These are phyloP conservation scores for Chiloscyllium punctatum DNA, from an alignment of 2,797 vertebrate genomes.

Conservation along the genomic window DNA sequence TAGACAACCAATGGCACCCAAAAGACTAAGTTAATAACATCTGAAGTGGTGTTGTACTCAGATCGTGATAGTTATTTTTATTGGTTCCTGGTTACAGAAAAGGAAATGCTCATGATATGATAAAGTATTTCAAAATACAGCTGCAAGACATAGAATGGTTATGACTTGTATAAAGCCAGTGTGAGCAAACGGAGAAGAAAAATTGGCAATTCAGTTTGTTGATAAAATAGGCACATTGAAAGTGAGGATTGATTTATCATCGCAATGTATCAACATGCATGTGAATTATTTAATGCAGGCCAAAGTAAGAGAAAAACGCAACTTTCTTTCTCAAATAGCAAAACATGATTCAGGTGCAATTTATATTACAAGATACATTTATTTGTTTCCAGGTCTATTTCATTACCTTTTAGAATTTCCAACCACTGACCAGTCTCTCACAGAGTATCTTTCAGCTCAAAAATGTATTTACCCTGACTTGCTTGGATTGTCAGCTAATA, in stretches of 20 bases:
- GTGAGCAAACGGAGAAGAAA: neutral
- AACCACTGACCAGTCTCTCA: neutral
- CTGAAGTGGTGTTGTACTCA: neutral
- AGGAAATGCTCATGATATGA: neutral
- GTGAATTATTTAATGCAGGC: neutral
- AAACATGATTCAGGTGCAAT: neutral
- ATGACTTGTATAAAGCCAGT: neutral
- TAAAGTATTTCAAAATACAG: neutral
- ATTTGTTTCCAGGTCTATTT: neutral
- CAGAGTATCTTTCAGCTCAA: neutral
- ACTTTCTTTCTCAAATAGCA: neutral
- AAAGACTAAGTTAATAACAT: neutral
- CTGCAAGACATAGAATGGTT: constrained; percentile 1
- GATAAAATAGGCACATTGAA: neutral
- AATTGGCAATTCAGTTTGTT: neutral
- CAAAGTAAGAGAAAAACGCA: neutral
- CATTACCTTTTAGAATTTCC: neutral
- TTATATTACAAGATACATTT: neutral
- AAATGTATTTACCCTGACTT: neutral
- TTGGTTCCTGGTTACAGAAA: neutral
- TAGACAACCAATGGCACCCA: neutral
- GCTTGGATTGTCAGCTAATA: neutral
- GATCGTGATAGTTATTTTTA: neutral
- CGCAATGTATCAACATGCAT: neutral
- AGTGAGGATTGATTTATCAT: neutral